Conservation (phyloP, 2,888 invertebrate species). For the Cephus pygmeus region DNA sequence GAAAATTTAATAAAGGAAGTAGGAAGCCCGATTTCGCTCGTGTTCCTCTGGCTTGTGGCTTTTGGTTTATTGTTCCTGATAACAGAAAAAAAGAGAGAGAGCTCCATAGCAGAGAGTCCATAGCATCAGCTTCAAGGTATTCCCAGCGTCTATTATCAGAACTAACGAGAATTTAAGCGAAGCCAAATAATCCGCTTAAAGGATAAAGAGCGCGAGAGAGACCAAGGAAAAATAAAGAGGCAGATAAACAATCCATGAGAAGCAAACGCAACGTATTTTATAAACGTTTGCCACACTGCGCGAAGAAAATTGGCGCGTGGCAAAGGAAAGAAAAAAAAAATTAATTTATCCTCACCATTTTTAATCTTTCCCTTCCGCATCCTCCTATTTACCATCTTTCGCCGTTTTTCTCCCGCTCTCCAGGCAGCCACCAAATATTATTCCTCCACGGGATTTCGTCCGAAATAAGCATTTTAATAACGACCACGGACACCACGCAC, state of each 20-base stretch:
- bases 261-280: conserved; percentile 41
- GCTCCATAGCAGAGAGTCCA: too few relatives aligned
- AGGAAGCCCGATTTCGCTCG: too few relatives aligned
- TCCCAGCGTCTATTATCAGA: conserved; percentile 7
- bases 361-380: neutral
- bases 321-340: conserved; percentile 8
- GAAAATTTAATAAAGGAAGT: too few relatives aligned
- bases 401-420: neutral
- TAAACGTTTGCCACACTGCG: conserved; percentile 36
- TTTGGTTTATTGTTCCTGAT: too few relatives aligned
- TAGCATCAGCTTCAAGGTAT: neutral
- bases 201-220: neutral
- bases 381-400: too few relatives aligned
- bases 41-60: too few relatives aligned
- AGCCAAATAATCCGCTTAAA: conserved; percentile 34
- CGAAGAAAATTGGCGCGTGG: conserved; percentile 31
- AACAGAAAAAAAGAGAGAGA: too few relatives aligned
- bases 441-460: conserved; percentile 22
- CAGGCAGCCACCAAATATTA: neutral
- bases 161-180: conserved; percentile 44
- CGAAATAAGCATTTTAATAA: conserved; percentile 46
- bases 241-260: neutral
- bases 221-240: too few relatives aligned
- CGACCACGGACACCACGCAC: conserved; percentile 13
- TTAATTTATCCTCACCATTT: neutral